Conservation (phyloP, 2,888 invertebrate genomes). For the Amiota mariae region DNA sequence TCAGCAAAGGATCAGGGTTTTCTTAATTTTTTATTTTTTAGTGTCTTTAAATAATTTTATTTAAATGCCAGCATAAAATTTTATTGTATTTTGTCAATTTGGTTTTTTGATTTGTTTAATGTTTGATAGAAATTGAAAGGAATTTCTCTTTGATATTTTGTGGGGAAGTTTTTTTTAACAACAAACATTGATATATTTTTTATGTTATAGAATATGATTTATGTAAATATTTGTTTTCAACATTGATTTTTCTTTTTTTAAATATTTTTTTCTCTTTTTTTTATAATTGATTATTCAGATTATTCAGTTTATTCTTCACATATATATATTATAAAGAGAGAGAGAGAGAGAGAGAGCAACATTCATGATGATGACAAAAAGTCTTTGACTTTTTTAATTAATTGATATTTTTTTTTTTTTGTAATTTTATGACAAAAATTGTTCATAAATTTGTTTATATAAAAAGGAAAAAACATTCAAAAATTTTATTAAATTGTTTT, state of each 20-base stretch:
- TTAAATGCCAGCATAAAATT: neutral
- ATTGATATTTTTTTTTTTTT: neutral
- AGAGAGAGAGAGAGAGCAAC: too few relatives aligned
- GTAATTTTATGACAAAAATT: slow-evolving; percentile 18
- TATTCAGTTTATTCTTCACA: too few relatives aligned
- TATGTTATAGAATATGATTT: neutral
- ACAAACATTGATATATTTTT: slow-evolving; percentile 22
- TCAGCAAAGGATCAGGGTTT: neutral
- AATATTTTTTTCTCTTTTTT: neutral
- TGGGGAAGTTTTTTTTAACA: slow-evolving; percentile 18
- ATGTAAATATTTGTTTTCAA: neutral
- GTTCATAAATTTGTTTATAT: slow-evolving; percentile 9
- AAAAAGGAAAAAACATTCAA: slow-evolving; percentile 15
- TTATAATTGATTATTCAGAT: too few relatives aligned
- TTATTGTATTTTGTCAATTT: neutral
- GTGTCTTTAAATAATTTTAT: neutral
- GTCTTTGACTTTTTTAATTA: slow-evolving; percentile 1
- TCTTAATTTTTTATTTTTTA: neutral
- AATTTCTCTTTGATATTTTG: neutral
- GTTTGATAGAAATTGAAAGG: neutral
- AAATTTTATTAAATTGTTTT: neutral
- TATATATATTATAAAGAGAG: too few relatives aligned
- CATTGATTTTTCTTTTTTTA: slow-evolving; percentile 10
- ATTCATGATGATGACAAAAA: too few relatives aligned
- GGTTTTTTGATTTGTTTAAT: slow-evolving; percentile 5